Percentiles rank a stretch among this genome's conserved stretches.
These are phyloP conservation scores for Aphelenchoides besseyi DNA, from an alignment of 1,140 invertebrate species.

Conservation along the genomic window DNA sequence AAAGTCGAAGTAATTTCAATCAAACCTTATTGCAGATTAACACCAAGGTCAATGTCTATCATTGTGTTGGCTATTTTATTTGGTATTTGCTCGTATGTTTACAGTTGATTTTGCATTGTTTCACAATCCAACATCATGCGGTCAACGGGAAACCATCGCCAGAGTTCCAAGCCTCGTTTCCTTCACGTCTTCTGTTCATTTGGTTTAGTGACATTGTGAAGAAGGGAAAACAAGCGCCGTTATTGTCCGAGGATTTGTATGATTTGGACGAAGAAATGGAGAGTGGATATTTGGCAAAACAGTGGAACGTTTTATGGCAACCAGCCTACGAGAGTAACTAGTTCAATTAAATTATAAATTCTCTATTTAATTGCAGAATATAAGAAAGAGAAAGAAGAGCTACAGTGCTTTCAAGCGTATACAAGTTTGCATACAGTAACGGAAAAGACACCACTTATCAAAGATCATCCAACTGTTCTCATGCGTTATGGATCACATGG, in stretches of 20 bases:
- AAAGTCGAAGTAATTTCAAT: not conserved
- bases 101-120: conserved; percentile 38
- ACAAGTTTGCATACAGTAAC: not conserved
- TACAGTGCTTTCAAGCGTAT: not conserved
- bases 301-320: conserved; percentile 5
- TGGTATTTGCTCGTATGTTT: conserved; percentile 38
- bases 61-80: conserved; percentile 28
- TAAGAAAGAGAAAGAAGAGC: not conserved
- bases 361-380: conserved; percentile 8
- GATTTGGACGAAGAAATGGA: conserved; percentile 71
- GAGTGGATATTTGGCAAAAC: not conserved
- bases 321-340: not conserved
- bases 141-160: conserved; percentile 74
- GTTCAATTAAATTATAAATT: not conserved
- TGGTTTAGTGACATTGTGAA: conserved; percentile 76
- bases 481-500: conserved; percentile 14
- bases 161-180: conserved; percentile 78
- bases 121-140: conserved; percentile 45
- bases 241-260: conserved; percentile 82
- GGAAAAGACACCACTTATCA: conserved; percentile 10
- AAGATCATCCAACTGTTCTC: not conserved
- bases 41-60: conserved; percentile 14
- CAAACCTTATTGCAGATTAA: conserved; percentile 28
- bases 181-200: conserved; percentile 78
- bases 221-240: conserved; percentile 64